Base-by-base conservation (phyloP, 2,888 invertebrate genomes). In the Napeogenes inachia region DNA sequence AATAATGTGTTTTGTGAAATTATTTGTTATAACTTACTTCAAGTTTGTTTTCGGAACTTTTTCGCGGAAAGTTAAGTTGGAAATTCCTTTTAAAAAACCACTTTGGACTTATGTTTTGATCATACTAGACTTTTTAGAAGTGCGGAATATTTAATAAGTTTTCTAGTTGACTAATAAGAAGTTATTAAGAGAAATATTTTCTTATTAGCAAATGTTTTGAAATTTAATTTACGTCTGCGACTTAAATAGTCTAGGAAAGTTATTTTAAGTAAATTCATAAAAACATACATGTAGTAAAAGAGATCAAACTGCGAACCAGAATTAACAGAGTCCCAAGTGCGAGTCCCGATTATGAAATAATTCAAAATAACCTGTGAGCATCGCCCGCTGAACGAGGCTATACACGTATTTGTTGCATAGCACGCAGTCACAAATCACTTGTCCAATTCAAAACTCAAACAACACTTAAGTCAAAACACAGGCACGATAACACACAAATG, bases 311-410 rank as follows among this genome's bases (percentile, higher is more conserved):
- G 30, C 21, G 8, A 32, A 30, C 58, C 12, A 32, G 38, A 21
- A 47, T 30, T 30, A 56, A n/a, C 53, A 21, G 13, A 65, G 53
- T 64, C 66, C 64, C 68, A 70, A 77, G 71, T 67, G 64, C 68
- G 78, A 84, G 77, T 81, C 80, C 72, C 73, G 78, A 77, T 73
- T 76, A 3, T 4, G 30, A 80, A 81, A 79, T 75, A 76, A 84
- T 84, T 81, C 46, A 82, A 82, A 82, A 79, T 80, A 87, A 90
- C 90, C 90, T 90, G 79, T 85, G 86, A 89, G 89, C 90, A 90
- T 90, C 85, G 89, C 90, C 90, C 82, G 90, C 85, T 81, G 89
- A 83, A 85, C 85, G 85, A 84, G 81, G 88, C 79, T 88, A 89
- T 81, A 79, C 82, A 79, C 78, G 81, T 76, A 76, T 80, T 79